Base-by-base conservation (phyloP, 2,113 vertebrate species). In the Oceanites oceanicus region DNA sequence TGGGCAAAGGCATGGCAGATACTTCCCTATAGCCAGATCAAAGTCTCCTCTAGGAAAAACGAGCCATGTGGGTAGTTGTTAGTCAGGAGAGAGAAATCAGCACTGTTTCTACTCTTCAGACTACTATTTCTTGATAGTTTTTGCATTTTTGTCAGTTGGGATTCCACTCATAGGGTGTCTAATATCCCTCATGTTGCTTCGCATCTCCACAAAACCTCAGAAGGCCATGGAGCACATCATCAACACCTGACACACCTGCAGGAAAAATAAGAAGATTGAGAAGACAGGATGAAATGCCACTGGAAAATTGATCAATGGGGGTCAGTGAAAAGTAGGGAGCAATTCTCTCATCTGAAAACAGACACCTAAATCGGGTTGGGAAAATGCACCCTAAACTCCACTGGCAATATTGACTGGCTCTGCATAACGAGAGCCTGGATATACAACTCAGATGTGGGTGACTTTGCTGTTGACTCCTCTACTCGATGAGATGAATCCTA, bases 121-220 rank as follows among this genome's bases (percentile, higher is more conserved):
- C 3, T 53, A 20, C 7, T 63, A 1, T 13, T 66, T 8, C 26
- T 42, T 55, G 23, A 16, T 45, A 12, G 13, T 42, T 68, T 82
- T 79, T 65, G 10, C 11, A 13, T 38, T 80, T 89, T 91, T 76
- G 55, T 70, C 22, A 9, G 6, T 29, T 66, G 45, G 25, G 18
- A 36, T 90, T 44, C 30, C 34, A 50, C 21, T 10, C 26, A 15
- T 26, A 10, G 32, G 34, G 1, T 11, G 52, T 29, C 9, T 22
- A 34, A 27, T 40, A 49, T 25, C 53, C 29, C 8, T 45, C 2
- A 0, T 1, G 23, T 2, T 25, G 4, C 38, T 71, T 62, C 5
- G 1, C 10, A 36, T 27, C 19, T 36, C 58, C 34, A 26, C 6
- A 78, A 71, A 81, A 74, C 2, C 12, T 38, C 74, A 55, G 29